These are phyloP conservation scores for Calliopum simillimum DNA, from an alignment of 2,888 invertebrate species.

Conservation along the genomic window DNA sequence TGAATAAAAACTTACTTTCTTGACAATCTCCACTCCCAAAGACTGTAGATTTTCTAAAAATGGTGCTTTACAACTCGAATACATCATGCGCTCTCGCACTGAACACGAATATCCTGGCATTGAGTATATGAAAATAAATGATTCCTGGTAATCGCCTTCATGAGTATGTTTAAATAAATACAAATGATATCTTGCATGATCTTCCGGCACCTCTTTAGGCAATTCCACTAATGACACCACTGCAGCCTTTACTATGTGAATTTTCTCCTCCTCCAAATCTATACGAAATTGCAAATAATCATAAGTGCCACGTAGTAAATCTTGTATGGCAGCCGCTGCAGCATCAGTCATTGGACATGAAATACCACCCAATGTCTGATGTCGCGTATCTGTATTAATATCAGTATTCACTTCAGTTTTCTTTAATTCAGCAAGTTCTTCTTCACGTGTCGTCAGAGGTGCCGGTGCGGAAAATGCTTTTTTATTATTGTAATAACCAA, in stretches of 20 bases:
- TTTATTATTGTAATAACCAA: slow-evolving; percentile 85
- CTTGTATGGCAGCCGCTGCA: slow-evolving; percentile 80
- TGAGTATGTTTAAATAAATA: slow-evolving; percentile 88
- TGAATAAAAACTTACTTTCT: slow-evolving; percentile 81
- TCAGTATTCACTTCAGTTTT: slow-evolving; percentile 79
- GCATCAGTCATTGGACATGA: slow-evolving; percentile 88
- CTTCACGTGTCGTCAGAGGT: slow-evolving; percentile 89
- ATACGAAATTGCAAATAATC: slow-evolving; percentile 84
- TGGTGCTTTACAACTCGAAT: slow-evolving; percentile 96
- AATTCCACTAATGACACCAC: slow-evolving; percentile 76
- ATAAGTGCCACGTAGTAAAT: slow-evolving; percentile 79
- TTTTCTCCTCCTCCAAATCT: slow-evolving; percentile 77
- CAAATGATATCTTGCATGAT: slow-evolving; percentile 86
- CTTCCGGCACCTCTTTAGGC: slow-evolving; percentile 83
- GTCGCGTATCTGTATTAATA: slow-evolving; percentile 83
- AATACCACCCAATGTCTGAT: slow-evolving; percentile 91
- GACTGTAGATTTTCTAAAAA: slow-evolving; percentile 85
- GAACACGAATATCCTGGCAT: slow-evolving; percentile 97
- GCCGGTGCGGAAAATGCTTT: slow-evolving; percentile 84
- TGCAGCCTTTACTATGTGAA: slow-evolving; percentile 82
- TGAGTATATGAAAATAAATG: slow-evolving; percentile 95
- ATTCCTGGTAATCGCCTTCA: slow-evolving; percentile 90
- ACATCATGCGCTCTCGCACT: slow-evolving; percentile 98
- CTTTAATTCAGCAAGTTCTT: slow-evolving; percentile 83
- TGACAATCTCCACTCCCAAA: slow-evolving; percentile 82